Evolutionary conservation across 2,888 invertebrate genomes (phyloP), one percentile per base, ranked within the genome.

Genomic region (Platycheirus rosarum): DNA sequence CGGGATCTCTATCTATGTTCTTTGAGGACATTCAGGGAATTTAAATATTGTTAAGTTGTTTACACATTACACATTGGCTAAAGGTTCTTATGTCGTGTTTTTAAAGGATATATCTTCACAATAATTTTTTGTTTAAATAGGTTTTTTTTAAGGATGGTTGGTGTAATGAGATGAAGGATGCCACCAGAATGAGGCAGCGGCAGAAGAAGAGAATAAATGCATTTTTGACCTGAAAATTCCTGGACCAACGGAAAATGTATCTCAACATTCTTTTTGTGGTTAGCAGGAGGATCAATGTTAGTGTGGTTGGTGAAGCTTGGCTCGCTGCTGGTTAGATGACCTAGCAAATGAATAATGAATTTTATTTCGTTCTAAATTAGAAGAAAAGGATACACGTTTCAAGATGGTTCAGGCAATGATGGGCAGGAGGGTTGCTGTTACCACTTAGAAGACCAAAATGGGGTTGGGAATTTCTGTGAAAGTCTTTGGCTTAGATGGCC

Each of bases 171-270:
- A 42, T 14, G 60, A 46, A 26, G 20, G 37, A 35, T 40, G 48
- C 42, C 8, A 14, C 18, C 7, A n/a, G 2, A 11, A 29, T n/a
- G n/a, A n/a, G n/a, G n/a, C n/a, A n/a, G n/a, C n/a, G n/a, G n/a
- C 8, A 29, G 9, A 51, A 26, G 23, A 26, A 44, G 23, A 35
- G 63, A 40, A 66, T 62, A 53, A 73, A 76, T 76, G 76, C 53
- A 71, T 68, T 66, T 80, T 82, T 82, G 82, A 63, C 76, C 82
- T 82, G 68, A 63, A 82, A 76, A 71, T 62, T 68, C 76, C 49
- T 76, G 13, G 76, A 68, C n/a, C n/a, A n/a, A 68, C 71, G 82
- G 68, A 82, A 82, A 71, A 63, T 73, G 70, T 71, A 76, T 79
- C 79, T 74, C 35, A 57, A 60, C 48, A 46, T 44, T 51, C 55